A percentile compares a stretch with the other conserved stretches of the same genome.
Evolutionary conservation across 2,113 vertebrate genomes (phyloP).

Genomic region (Xyrauchen texanus): DNA sequence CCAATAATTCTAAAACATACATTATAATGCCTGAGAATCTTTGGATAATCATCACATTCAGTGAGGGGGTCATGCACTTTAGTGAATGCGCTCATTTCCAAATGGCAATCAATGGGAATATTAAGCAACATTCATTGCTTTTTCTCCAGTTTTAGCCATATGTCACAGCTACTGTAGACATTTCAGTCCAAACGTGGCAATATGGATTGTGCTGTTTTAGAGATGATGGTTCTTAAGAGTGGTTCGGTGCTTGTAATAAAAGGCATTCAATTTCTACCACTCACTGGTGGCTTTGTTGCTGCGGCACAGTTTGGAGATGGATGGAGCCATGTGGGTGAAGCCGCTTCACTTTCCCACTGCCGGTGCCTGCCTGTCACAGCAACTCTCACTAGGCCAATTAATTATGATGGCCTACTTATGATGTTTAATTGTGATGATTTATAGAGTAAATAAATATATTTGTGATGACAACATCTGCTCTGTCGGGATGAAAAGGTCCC

Average conservation of each 20-base stretch:
- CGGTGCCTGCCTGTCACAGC: constrained; percentile 73
- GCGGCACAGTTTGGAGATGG: constrained; percentile 46
- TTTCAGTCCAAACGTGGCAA: constrained; percentile 4
- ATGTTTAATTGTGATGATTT: constrained; percentile 81
- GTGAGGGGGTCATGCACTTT: too few species aligned
- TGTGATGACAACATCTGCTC: constrained; percentile 61
- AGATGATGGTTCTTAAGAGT: constrained; percentile 13
- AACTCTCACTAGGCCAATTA: constrained; percentile 78
- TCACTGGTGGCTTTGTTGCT: constrained; percentile 14
- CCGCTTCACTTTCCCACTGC: constrained; percentile 56
- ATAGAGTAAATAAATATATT: constrained; percentile 78
- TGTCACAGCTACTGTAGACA: neutral
- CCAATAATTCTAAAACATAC: too few species aligned
- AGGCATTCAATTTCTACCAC: constrained; percentile 16
- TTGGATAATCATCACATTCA: too few species aligned
- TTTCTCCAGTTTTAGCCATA: neutral
- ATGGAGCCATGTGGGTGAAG: constrained; percentile 58
- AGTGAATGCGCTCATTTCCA: too few species aligned
- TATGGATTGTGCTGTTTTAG: constrained; percentile 33
- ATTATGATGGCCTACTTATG: constrained; percentile 83
- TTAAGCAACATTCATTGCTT: neutral
- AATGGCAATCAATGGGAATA: neutral
- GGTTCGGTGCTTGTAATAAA: neutral
- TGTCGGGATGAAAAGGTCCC: constrained; percentile 37
- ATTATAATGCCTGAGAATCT: too few species aligned